Conservation (phyloP, 2,797 vertebrate genomes). For the Antennarius maculatus region DNA sequence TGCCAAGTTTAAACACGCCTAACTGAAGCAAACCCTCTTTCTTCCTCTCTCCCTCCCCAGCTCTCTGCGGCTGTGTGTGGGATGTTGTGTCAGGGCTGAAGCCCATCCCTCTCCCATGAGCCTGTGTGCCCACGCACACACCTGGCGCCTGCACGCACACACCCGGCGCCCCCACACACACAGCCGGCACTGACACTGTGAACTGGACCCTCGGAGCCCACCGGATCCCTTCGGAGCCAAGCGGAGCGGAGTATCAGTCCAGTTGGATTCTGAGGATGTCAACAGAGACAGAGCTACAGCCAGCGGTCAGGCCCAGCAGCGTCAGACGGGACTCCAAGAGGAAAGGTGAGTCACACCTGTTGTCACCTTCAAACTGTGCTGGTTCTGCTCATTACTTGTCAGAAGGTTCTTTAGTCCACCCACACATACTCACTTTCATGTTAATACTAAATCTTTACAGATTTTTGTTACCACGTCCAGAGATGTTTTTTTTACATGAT, state of each 20-base stretch:
- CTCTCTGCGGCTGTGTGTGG: slow-evolving; percentile 76
- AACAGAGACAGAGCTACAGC: slow-evolving; percentile 85
- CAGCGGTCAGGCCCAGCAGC: slow-evolving; percentile 83
- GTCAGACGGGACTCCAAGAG: slow-evolving; percentile 83
- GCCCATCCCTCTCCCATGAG: slow-evolving; percentile 80
- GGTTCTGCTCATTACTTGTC: background rate
- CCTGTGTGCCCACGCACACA: slow-evolving; percentile 78
- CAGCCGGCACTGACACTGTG: slow-evolving; percentile 69
- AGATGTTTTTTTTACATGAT: too few relatives aligned
- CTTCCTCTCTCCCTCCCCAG: slow-evolving; percentile 49
- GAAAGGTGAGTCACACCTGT: slow-evolving; percentile 72
- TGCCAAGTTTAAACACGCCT: slow-evolving; percentile 47
- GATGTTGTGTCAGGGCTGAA: slow-evolving; percentile 79
- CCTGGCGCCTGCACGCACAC: slow-evolving; percentile 78
- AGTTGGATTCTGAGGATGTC: slow-evolving; percentile 79
- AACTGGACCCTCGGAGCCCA: slow-evolving; percentile 68
- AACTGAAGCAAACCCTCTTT: slow-evolving; percentile 43
- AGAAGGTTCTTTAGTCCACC: background rate
- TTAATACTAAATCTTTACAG: too few relatives aligned
- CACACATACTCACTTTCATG: too few relatives aligned
- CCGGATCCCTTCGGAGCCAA: slow-evolving; percentile 63
- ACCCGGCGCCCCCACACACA: slow-evolving; percentile 68
- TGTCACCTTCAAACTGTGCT: background rate
- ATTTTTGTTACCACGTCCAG: too few relatives aligned
- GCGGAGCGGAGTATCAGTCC: slow-evolving; percentile 67